Evolutionary conservation across 2,888 invertebrate species (phyloP).

Genomic region (Cerastis leucographa): DNA sequence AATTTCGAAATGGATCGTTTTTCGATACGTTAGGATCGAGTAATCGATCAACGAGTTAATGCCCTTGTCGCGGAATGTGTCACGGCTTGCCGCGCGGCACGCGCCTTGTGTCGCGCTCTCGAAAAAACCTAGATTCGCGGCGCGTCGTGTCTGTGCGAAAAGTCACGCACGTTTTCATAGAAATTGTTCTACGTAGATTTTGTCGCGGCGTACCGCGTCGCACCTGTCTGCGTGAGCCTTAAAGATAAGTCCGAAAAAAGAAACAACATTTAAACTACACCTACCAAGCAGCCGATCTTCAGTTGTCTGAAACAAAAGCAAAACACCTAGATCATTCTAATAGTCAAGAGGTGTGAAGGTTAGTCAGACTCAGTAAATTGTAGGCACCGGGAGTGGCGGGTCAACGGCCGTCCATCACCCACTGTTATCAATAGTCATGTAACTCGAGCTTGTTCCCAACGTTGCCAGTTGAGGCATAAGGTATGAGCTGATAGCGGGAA

Average conservation of each 20-base stretch:
- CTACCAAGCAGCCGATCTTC: background rate
- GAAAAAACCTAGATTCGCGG: no score
- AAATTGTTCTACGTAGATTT: no score
- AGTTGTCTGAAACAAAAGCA: background rate
- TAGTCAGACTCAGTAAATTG: constrained; percentile 32
- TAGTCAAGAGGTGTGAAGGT: constrained; percentile 44
- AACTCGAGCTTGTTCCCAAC: constrained; percentile 79
- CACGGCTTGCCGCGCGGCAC: no score
- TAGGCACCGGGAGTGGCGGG: constrained; percentile 63
- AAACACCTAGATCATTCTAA: constrained; percentile 2
- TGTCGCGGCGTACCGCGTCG: no score
- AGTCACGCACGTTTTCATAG: no score
- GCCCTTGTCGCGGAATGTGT: no score
- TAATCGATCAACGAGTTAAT: no score
- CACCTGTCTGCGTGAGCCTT: no score
- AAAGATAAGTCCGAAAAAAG: background rate
- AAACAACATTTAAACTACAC: background rate
- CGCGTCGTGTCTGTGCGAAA: no score
- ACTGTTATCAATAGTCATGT: constrained; percentile 82
- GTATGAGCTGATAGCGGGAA: constrained; percentile 51
- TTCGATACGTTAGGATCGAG: no score
- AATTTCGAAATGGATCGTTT: no score
- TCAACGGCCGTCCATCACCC: constrained; percentile 84
- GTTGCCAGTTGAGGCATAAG: constrained; percentile 54
- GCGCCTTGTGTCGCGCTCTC: no score